phyloP scores from a whole-genome alignment of 2,113 vertebrate species.

The Cyprinodon variegatus region DNA sequence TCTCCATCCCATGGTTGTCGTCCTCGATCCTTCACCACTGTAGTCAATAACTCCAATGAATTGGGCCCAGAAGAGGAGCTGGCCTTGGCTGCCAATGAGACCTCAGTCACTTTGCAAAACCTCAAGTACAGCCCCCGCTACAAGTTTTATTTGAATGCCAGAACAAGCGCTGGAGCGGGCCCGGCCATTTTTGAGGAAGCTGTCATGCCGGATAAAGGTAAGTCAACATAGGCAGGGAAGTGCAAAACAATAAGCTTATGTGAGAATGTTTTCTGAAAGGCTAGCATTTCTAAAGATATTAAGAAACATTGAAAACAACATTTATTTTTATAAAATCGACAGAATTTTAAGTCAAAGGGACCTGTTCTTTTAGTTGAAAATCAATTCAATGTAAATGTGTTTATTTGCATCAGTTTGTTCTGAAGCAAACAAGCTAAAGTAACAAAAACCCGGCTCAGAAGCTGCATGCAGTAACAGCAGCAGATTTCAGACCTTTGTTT shows the following conservation, averaged over 20 bases:
- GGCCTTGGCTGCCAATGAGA: constrained; percentile 90
- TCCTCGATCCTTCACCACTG: constrained; percentile 55
- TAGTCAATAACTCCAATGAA: constrained; percentile 95
- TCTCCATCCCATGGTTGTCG: constrained; percentile 30
- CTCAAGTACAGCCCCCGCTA: constrained; percentile 96
- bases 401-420: neutral
- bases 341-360: neutral
- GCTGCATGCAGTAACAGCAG: neutral
- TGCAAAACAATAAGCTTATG: neutral
- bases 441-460: neutral
- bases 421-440: neutral
- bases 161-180: constrained; percentile 87
- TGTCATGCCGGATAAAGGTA: constrained; percentile 94
- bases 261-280: neutral
- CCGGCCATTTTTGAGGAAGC: constrained; percentile 88
- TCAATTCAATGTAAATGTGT: neutral
- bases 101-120: constrained; percentile 87
- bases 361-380: too few relatives aligned
- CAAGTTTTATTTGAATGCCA: constrained; percentile 94
- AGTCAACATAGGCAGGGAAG: constrained; percentile 64
- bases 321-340: too few relatives aligned
- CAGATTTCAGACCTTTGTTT: neutral
- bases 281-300: neutral
- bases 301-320: too few relatives aligned
- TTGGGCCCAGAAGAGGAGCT: constrained; percentile 88